phyloP scores from a whole-genome alignment of 1,140 invertebrate species.

The Onthophagus taurus region DNA sequence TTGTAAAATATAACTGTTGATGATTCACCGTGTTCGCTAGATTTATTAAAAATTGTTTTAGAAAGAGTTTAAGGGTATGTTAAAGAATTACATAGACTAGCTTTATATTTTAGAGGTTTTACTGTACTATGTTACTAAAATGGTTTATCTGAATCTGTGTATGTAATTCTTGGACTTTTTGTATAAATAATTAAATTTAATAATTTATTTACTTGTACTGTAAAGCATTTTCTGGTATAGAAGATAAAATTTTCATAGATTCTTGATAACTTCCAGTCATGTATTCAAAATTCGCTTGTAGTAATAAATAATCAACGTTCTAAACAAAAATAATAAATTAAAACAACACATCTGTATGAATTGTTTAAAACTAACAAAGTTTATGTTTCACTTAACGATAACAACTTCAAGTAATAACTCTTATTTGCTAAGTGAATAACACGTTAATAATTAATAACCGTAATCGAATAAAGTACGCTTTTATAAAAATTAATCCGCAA shows the following conservation, averaged over 20 bases:
- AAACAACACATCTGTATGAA: too few species aligned
- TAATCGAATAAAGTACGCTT: too few species aligned
- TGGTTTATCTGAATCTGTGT: too few species aligned
- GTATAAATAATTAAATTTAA: neutral
- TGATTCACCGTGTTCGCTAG: conserved; percentile 53
- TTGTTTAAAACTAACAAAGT: too few species aligned
- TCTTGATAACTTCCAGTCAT: conserved; percentile 57
- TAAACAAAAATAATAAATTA: conserved; percentile 26
- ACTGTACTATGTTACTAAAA: too few species aligned
- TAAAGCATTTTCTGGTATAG: conserved; percentile 41
- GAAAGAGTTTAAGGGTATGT: neutral
- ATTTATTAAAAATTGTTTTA: neutral
- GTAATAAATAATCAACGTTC: conserved; percentile 51
- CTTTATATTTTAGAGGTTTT: too few species aligned
- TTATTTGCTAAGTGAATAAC: neutral
- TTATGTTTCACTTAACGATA: too few species aligned
- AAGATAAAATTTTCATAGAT: conserved; percentile 55
- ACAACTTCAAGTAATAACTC: too few species aligned
- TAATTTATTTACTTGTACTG: conserved; percentile 39
- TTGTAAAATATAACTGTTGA: conserved; percentile 72
- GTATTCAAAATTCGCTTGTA: conserved; percentile 63
- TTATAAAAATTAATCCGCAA: too few species aligned
- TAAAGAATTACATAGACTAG: conserved; percentile 1
- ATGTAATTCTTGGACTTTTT: too few species aligned
- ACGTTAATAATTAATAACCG: too few species aligned